Conservation (phyloP, 2,113 vertebrate species). For the cattle (Bos taurus) region ARS-UCD2.0 NC_037355.1:42200001-42200500, state of each 20-base stretch:
- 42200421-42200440: not conserved
- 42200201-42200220: too few relatives aligned
- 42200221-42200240: not conserved
- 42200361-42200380: not conserved
- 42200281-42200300: not conserved
- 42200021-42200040: not conserved
- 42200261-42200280: not conserved
- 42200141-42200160: rapidly evolving
- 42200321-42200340: not conserved
- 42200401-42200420: not conserved
- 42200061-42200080: not conserved
- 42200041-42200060: not conserved
- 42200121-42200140: not conserved
- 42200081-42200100: not conserved
- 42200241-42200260: not conserved
- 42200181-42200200: rapidly evolving
- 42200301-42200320: not conserved
- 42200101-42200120: not conserved
- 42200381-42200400: not conserved
- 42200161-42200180: not conserved
- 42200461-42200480: not conserved
- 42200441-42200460: not conserved
- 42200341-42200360: not conserved
- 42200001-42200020: not conserved
- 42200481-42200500: not conserved